Percentiles rank a stretch among this genome's conserved stretches.
Conservation (phyloP, 2,797 vertebrate species). For the Clarias pachynema region DNA sequence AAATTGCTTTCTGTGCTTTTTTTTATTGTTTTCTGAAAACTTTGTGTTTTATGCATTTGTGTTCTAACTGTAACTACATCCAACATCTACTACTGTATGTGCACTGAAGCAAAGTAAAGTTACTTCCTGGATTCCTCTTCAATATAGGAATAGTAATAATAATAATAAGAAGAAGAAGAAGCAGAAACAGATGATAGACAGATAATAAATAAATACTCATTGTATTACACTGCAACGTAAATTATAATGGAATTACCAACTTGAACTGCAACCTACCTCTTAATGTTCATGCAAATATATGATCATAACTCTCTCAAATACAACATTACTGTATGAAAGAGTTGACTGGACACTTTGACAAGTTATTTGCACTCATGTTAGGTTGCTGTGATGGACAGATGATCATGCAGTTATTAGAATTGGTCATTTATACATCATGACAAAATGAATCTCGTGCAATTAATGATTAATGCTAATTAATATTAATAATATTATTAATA, state of each 20-base stretch:
- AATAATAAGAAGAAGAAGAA: too few relatives aligned
- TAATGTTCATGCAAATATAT: not conserved
- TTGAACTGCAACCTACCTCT: too few relatives aligned
- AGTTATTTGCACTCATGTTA: not conserved
- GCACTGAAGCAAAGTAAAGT: not conserved
- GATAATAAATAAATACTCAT: not conserved
- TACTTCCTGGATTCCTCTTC: not conserved
- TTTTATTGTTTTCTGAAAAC: not conserved
- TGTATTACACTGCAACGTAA: not conserved
- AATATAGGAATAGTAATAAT: not conserved
- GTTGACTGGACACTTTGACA: not conserved
- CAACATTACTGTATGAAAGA: not conserved
- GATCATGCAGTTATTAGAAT: too few relatives aligned
- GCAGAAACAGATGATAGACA: not conserved
- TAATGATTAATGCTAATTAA: not conserved
- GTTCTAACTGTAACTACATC: not conserved
- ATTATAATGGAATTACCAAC: not conserved
- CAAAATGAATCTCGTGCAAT: not conserved
- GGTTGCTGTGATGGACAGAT: too few relatives aligned
- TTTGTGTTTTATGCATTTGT: not conserved
- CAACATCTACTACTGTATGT: not conserved
- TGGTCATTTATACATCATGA: not conserved
- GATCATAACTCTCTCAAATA: too few relatives aligned
- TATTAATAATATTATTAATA: not conserved
- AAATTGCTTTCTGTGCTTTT: not conserved